Base-by-base conservation (phyloP, 1,140 invertebrate species). In the Hyles euphorbiae region DNA sequence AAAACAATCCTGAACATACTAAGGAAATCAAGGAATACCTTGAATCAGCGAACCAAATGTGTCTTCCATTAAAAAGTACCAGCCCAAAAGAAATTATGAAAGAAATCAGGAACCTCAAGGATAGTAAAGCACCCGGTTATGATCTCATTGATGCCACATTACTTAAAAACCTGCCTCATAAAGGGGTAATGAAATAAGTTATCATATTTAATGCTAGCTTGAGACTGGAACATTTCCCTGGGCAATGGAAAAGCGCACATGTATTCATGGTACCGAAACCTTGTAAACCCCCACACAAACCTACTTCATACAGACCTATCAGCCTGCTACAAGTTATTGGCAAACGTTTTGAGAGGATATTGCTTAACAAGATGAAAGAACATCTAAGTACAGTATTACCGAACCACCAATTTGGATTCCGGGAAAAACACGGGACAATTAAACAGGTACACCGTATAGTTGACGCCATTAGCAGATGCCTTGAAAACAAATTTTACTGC, bases 201-300 rank as follows among this genome's bases (percentile, higher is more conserved):
- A 11, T 6, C 32, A 54, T 56, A 7, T 64, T 58, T 34, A 61
- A 66, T 34, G 44, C 64, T 10, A 54, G 63, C 11, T 43, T 65
- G 11, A 55, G 68, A 53, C 49, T 65, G 4, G 3, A 33, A 7
- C 63, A 67, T 51, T 60, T 72, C 34, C 73, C 72, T 3, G 49
- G 34, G 0, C 67, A 72, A 44, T 87, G 74, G 76, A 87, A 86
- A 60, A 59, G 76, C 9, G 71, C 81, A 2, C 53, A 74, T 55
- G 70, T 83, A 5, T 73, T 78, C n/a, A 70, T 81, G 61, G 65
- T 85, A 33, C 53, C 34, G 3, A 78, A 84, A 65, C 71, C 70
- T 5, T 73, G 65, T 8, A 81, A 83, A 73, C 62, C 66, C 22
- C 40, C 60, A 50, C 50, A 80, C 10, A 44, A 70, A n/a, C 54